Conservation (phyloP, 1,140 invertebrate genomes). For the Lordiphosa collinella region DNA sequence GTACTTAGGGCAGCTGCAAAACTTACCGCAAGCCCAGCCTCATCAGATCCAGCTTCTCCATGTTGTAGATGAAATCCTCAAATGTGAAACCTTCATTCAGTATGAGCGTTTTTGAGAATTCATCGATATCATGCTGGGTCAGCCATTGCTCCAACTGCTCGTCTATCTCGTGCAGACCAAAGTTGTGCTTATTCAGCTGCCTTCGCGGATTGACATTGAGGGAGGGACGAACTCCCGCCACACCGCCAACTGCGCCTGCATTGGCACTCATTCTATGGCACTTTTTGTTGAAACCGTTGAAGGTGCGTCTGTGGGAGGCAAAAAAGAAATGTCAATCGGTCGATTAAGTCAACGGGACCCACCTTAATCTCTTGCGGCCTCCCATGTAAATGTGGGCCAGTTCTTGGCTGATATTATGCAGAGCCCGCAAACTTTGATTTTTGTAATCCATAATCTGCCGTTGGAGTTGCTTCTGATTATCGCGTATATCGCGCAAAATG, state of each 20-base stretch:
- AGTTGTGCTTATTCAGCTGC: constrained; percentile 61
- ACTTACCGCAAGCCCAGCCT: constrained; percentile 86
- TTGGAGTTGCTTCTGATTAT: constrained; percentile 58
- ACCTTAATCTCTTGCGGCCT: constrained; percentile 59
- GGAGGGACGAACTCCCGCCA: constrained; percentile 18
- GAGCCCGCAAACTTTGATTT: constrained; percentile 66
- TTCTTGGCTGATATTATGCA: constrained; percentile 69
- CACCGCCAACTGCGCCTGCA: constrained; percentile 12
- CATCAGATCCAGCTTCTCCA: constrained; percentile 88
- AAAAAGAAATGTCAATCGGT: background rate
- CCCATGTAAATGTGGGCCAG: constrained; percentile 69
- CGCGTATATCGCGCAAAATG: constrained; percentile 62
- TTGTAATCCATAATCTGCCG: constrained; percentile 75
- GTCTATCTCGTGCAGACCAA: constrained; percentile 85
- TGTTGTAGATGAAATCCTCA: constrained; percentile 87
- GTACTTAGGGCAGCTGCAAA: too few relatives aligned
- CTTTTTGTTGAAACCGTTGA: constrained; percentile 68
- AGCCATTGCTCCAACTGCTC: constrained; percentile 83
- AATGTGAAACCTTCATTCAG: constrained; percentile 88
- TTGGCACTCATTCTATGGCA: constrained; percentile 68
- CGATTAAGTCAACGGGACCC: background rate
- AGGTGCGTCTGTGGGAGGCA: constrained; percentile 57
- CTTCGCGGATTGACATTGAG: constrained; percentile 38
- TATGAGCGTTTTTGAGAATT: constrained; percentile 83
- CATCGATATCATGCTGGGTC: constrained; percentile 82